These are phyloP conservation scores for Solen grandis DNA, from an alignment of 1,140 invertebrate genomes.

Conservation along the genomic window DNA sequence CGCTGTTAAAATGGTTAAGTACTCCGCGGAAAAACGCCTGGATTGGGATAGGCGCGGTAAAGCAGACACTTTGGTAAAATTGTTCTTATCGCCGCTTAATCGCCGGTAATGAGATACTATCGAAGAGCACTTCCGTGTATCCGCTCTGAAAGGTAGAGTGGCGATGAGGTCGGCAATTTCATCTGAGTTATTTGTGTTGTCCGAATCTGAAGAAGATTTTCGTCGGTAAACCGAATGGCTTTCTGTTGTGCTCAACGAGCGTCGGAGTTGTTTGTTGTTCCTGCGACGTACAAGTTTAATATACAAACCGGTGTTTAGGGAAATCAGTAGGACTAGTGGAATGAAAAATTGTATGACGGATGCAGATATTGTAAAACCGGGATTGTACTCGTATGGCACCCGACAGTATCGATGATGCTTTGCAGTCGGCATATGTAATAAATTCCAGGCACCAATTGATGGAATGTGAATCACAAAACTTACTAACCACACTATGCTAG, in stretches of 20 bases:
- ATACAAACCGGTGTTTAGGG: constrained; percentile 72
- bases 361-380: constrained; percentile 59
- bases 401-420: constrained; percentile 53
- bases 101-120: constrained; percentile 5
- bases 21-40: constrained; percentile 24
- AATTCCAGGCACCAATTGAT: constrained; percentile 62
- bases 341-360: constrained; percentile 68
- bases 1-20: constrained; percentile 9
- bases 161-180: constrained; percentile 23
- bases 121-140: constrained; percentile 22
- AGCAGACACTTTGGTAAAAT: constrained; percentile 21
- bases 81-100: constrained; percentile 13
- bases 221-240: constrained; percentile 57
- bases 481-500: constrained; percentile 64
- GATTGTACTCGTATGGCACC: constrained; percentile 60
- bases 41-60: constrained; percentile 14
- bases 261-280: constrained; percentile 71
- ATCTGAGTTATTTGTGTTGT: constrained; percentile 57
- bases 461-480: constrained; percentile 69
- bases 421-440: constrained; percentile 30
- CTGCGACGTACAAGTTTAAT: constrained; percentile 67
- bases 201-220: constrained; percentile 63
- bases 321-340: constrained; percentile 65
- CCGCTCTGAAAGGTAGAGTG: not conserved
- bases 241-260: constrained; percentile 70